These are phyloP conservation scores for Propithecus deckenii DNA, from an alignment of 2,797 vertebrate species.

Conservation along the genomic window DNA sequence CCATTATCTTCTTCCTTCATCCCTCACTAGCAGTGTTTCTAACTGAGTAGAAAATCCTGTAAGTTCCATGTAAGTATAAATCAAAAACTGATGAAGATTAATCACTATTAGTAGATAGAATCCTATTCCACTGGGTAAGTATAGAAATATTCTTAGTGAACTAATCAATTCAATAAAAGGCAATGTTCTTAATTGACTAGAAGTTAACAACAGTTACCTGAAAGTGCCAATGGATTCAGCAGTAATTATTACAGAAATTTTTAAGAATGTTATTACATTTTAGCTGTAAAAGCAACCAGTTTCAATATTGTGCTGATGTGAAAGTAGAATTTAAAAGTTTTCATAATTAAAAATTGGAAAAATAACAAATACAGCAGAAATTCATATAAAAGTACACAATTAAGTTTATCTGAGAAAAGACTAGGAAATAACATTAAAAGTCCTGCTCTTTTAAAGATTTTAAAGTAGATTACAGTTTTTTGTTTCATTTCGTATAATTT, in stretches of 20 bases:
- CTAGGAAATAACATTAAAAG: background rate
- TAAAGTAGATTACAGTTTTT: constrained; percentile 5
- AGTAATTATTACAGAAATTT: background rate
- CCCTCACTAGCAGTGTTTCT: background rate
- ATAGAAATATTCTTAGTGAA: background rate
- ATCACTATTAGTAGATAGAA: background rate
- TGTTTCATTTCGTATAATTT: constrained; percentile 40
- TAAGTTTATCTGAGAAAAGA: background rate
- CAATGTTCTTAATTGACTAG: background rate
- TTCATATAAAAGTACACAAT: background rate
- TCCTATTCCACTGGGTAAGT: background rate
- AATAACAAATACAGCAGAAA: background rate
- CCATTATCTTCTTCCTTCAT: background rate
- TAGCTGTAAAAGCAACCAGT: background rate
- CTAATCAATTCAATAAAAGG: background rate
- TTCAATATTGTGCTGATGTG: background rate
- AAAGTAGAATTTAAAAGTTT: background rate
- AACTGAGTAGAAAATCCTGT: background rate
- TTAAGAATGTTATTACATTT: background rate
- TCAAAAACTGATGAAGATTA: background rate
- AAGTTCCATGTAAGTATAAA: background rate
- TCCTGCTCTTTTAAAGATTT: background rate
- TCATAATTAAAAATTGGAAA: background rate
- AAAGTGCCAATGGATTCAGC: background rate
- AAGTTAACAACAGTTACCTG: background rate